Percentiles rank a stretch among this genome's conserved stretches.
These are phyloP conservation scores for Drosophila arawakana DNA, from an alignment of 1,140 invertebrate species.

Conservation along the genomic window DNA sequence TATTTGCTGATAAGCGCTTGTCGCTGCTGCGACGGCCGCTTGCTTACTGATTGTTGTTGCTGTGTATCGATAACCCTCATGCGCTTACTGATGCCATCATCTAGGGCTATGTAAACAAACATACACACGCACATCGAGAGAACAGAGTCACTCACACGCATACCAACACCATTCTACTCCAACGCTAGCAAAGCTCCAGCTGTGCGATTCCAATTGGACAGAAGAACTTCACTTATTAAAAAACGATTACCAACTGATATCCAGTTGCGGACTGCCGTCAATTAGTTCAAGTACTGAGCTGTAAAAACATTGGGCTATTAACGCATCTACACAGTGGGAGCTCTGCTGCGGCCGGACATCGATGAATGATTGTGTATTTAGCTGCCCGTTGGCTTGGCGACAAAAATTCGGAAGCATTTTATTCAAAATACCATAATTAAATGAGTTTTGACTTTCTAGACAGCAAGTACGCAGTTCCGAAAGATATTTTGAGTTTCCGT, in stretches of 20 bases:
- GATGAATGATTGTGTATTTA: not conserved
- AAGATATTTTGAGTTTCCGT: not conserved
- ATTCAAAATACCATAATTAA: not conserved
- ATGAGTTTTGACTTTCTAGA: not conserved
- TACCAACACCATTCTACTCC: constrained; percentile 3
- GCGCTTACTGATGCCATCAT: constrained; percentile 55
- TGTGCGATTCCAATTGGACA: constrained; percentile 31
- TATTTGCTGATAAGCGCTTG: constrained; percentile 72
- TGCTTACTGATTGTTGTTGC: constrained; percentile 43
- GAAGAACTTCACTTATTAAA: constrained; percentile 62
- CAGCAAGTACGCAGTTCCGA: not conserved
- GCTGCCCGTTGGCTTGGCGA: not conserved
- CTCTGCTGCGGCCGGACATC: not conserved
- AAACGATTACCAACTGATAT: constrained; percentile 59
- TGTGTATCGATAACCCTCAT: constrained; percentile 70
- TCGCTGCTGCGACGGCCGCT: constrained; percentile 47
- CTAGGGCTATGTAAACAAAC: constrained; percentile 33
- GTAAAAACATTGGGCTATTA: constrained; percentile 62
- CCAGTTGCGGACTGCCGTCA: constrained; percentile 29
- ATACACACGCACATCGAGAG: not conserved
- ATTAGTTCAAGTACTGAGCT: constrained; percentile 60
- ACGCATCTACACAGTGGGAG: constrained; percentile 6
- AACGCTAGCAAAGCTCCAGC: constrained; percentile 31
- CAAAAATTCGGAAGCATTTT: not conserved
- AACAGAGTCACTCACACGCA: not conserved